A percentile compares a stretch with the other conserved stretches of the same genome.
phyloP scores from a whole-genome alignment of 2,113 vertebrate species.

The Alaudala cheleensis region DNA sequence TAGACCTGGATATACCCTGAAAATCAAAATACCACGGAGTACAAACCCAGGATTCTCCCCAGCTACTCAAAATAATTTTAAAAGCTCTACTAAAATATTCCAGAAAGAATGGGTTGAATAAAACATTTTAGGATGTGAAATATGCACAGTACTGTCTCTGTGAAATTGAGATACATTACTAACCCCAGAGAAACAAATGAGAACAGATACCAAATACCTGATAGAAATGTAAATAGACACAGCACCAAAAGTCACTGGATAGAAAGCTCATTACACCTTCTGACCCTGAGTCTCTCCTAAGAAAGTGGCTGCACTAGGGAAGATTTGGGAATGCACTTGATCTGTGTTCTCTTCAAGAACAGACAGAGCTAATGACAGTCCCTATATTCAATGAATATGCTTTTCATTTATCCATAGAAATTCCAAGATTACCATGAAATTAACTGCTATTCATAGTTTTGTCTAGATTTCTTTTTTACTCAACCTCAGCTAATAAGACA shows the following conservation, averaged over 20 bases:
- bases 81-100: not conserved
- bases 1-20: not conserved
- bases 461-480: not conserved
- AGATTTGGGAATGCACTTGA: not conserved
- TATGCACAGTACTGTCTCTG: not conserved
- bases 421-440: not conserved
- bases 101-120: not conserved
- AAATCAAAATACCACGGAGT: not conserved
- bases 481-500: not conserved
- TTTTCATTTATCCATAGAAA: not conserved
- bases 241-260: not conserved
- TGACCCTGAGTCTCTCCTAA: not conserved
- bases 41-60: not conserved
- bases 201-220: not conserved
- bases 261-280: not conserved
- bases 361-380: not conserved
- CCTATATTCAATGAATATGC: not conserved
- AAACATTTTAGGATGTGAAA: not conserved
- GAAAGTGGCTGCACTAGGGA: not conserved
- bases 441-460: not conserved
- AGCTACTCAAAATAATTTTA: not conserved
- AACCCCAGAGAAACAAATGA: not conserved
- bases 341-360: not conserved
- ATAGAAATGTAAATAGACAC: not conserved
- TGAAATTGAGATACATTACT: not conserved